phyloP scores from a whole-genome alignment of 2,113 vertebrate genomes.

The Lamprotornis superbus region DNA sequence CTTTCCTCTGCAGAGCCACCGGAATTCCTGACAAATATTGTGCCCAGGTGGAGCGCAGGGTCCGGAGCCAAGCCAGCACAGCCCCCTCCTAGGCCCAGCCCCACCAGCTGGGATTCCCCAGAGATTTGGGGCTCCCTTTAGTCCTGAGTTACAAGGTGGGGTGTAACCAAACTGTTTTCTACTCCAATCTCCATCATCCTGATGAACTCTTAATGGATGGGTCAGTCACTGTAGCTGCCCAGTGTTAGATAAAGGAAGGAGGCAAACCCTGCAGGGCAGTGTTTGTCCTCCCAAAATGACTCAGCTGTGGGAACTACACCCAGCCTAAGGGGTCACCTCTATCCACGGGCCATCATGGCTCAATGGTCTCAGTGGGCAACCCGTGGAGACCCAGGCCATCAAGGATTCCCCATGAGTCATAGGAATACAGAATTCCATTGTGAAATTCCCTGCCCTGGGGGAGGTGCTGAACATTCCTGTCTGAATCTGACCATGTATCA shows the following conservation, averaged over 20 bases:
- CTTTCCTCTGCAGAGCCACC: not conserved
- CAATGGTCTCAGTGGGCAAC: not conserved
- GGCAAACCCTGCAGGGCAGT: not conserved
- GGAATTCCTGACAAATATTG: not conserved
- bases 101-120: not conserved
- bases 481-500: too few relatives aligned
- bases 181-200: rapidly evolving
- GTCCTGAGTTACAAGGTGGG: not conserved
- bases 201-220: not conserved
- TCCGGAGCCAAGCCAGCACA: rapidly evolving
- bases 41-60: not conserved
- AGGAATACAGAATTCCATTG: not conserved
- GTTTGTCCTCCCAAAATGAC: not conserved
- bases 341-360: too few relatives aligned
- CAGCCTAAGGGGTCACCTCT: not conserved
- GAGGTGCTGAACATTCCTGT: not conserved
- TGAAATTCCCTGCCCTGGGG: not conserved
- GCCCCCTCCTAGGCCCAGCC: not conserved
- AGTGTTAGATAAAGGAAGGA: not conserved
- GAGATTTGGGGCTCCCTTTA: not conserved
- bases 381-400: too few relatives aligned
- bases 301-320: not conserved
- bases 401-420: too few relatives aligned
- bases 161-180: not conserved
- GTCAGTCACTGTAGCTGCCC: not conserved